Conservation (phyloP, 2,888 invertebrate genomes). For the Tyria jacobaeae region DNA sequence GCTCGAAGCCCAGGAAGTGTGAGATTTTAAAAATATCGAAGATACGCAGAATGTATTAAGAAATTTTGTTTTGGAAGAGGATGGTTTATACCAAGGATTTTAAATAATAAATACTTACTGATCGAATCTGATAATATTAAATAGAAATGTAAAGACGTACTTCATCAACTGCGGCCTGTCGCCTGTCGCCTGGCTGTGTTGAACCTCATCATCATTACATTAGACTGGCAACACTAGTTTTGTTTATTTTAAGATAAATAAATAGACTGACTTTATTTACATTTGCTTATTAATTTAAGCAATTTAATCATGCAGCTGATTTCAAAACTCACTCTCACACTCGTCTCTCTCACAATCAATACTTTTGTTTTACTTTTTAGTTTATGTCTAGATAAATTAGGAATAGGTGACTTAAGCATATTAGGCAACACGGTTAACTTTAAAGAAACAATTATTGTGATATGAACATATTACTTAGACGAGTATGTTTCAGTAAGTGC, state of each 20-base stretch:
- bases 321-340: no score
- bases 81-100: conserved; percentile 29
- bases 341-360: no score
- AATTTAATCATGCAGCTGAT: not conserved
- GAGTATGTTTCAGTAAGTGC: no score
- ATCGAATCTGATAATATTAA: conserved; percentile 29
- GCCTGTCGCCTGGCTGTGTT: conserved; percentile 18
- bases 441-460: no score
- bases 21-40: conserved; percentile 1
- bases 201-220: conserved; percentile 1
- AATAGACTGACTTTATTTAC: conserved; percentile 7
- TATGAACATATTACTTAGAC: no score
- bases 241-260: conserved; percentile 14
- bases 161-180: no score
- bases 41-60: not conserved
- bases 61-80: conserved; percentile 22
- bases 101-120: conserved; percentile 27
- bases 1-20: not conserved
- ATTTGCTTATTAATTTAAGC: not conserved
- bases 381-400: no score
- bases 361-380: no score
- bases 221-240: conserved; percentile 12
- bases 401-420: no score
- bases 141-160: conserved; percentile 38
- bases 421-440: no score